Conservation (phyloP, 2,113 vertebrate species). For the Daphoenositta chrysoptera region DNA sequence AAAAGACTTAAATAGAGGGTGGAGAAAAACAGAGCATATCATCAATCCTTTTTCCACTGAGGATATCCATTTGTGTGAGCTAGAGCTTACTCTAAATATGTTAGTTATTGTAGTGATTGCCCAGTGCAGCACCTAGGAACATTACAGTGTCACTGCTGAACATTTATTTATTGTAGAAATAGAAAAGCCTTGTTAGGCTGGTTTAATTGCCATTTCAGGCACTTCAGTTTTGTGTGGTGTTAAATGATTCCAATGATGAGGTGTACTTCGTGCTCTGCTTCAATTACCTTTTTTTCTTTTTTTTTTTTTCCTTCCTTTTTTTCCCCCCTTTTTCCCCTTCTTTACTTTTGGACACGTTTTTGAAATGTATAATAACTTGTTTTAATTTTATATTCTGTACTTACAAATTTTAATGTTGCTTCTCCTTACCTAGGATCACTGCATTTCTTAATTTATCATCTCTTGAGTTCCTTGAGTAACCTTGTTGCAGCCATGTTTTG, state of each 20-base stretch:
- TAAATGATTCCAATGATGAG: neutral
- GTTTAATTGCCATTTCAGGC: neutral
- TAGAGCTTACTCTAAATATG: neutral
- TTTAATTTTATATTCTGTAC: conserved; percentile 36
- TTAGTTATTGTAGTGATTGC: neutral
- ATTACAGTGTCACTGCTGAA: neutral
- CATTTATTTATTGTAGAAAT: neutral
- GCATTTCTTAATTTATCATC: conserved; percentile 64
- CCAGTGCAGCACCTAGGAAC: neutral
- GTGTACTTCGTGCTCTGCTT: neutral
- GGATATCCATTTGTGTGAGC: neutral
- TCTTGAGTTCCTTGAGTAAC: conserved; percentile 64
- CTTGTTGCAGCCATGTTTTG: conserved; percentile 66
- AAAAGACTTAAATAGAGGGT: neutral
- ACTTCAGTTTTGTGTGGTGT: neutral
- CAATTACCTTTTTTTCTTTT: neutral
- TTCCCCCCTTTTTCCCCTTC: rapidly evolving
- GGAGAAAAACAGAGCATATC: neutral
- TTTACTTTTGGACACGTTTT: neutral
- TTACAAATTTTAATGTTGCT: conserved; percentile 29
- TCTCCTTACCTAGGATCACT: conserved; percentile 60
- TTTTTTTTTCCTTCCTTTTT: neutral
- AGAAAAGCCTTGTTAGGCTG: neutral
- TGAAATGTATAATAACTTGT: conserved; percentile 21
- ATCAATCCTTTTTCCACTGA: neutral